A percentile compares a stretch with the other conserved stretches of the same genome.
These are phyloP conservation scores for Lathronympha strigana DNA, from an alignment of 2,888 invertebrate genomes.

Conservation along the genomic window DNA sequence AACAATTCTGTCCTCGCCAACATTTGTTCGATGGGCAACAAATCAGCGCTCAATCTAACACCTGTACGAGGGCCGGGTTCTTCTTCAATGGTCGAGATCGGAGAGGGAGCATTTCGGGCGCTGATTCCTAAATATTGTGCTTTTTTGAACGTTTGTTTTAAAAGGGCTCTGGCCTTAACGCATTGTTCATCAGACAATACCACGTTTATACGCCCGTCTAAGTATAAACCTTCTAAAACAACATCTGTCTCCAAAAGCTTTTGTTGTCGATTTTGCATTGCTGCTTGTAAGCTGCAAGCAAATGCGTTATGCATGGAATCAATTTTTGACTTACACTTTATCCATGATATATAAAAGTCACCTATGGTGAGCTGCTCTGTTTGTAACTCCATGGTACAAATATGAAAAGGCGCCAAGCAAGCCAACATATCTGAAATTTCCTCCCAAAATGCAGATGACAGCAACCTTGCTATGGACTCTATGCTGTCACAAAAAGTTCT, in stretches of 20 bases:
- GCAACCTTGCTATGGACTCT: not conserved
- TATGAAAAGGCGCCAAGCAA: constrained; percentile 9
- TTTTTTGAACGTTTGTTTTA: constrained; percentile 11
- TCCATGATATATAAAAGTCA: constrained; percentile 6
- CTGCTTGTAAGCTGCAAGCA: not conserved
- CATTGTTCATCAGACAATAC: constrained; percentile 16
- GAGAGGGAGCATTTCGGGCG: not conserved
- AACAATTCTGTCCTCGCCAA: not conserved
- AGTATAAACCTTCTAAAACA: constrained; percentile 20
- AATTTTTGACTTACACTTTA: constrained; percentile 8
- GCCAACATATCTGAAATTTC: not conserved
- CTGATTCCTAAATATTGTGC: not conserved
- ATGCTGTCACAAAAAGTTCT: constrained; percentile 2
- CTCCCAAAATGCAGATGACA: constrained; percentile 7
- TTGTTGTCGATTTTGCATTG: constrained; percentile 5
- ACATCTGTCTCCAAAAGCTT: constrained; percentile 9
- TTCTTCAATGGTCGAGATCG: not conserved
- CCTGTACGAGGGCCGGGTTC: not conserved
- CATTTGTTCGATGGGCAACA: not conserved
- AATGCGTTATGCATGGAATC: not conserved
- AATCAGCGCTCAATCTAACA: not conserved
- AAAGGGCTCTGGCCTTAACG: constrained; percentile 16
- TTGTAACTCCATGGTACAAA: not conserved
- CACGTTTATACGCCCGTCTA: constrained; percentile 7
- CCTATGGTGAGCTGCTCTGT: not conserved